Evolutionary conservation across 2,113 vertebrate genomes (phyloP).

Genomic region (Zosterops lateralis): DNA sequence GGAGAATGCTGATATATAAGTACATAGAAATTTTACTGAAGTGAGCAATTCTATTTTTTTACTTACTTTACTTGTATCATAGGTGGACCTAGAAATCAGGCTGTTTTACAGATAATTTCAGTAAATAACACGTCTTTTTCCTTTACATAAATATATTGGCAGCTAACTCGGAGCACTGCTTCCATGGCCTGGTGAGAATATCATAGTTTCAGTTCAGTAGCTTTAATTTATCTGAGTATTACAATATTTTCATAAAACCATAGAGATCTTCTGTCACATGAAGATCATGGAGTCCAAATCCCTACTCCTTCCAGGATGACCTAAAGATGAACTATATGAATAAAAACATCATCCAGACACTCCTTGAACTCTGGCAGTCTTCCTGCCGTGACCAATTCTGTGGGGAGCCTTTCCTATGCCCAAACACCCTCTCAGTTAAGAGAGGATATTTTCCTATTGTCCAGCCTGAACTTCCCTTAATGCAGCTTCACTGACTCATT

Average conservation of each 20-base stretch:
- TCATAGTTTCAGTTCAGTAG: neutral
- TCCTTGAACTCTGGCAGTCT: neutral
- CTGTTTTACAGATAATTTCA: neutral
- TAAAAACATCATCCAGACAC: neutral
- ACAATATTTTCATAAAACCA: neutral
- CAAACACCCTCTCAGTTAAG: neutral
- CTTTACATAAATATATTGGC: neutral
- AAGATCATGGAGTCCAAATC: rapidly evolving
- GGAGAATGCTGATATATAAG: neutral
- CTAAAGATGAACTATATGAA: neutral
- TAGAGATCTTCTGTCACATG: neutral
- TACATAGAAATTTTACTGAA: neutral
- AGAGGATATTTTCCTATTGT: neutral
- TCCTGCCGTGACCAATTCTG: neutral
- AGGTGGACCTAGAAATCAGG: neutral
- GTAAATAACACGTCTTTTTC: neutral
- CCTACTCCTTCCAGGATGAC: neutral
- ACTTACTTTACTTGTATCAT: neutral
- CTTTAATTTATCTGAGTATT: neutral
- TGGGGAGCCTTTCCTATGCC: neutral
- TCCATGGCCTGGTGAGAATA: neutral
- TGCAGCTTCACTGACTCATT: neutral
- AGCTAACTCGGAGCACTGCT: neutral
- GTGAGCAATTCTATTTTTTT: rapidly evolving
- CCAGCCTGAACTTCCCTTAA: neutral